phyloP scores from a whole-genome alignment of 2,113 vertebrate species.

The Oreocharis arfaki region DNA sequence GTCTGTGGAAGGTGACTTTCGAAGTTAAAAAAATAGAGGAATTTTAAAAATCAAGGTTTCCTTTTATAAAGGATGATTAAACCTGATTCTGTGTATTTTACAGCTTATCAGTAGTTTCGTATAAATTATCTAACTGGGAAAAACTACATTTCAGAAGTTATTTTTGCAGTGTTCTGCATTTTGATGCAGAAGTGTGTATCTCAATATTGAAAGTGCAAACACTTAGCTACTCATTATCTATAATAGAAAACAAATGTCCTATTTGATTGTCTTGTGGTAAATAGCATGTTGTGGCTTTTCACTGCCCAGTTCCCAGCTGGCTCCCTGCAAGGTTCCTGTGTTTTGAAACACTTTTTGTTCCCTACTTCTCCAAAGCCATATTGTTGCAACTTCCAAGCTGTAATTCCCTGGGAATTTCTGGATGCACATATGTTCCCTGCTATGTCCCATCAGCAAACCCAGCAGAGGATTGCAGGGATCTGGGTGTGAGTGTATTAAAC shows the following conservation, averaged over 20 bases:
- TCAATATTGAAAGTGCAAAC: not conserved
- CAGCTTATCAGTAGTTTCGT: not conserved
- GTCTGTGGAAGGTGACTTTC: not conserved
- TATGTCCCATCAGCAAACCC: not conserved
- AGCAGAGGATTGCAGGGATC: constrained; percentile 9
- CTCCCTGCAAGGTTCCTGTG: not conserved
- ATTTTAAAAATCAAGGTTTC: not conserved
- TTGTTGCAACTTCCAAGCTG: not conserved
- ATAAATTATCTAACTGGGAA: not conserved
- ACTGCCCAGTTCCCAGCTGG: not conserved
- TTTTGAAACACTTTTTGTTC: not conserved
- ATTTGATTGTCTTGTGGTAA: constrained; percentile 5
- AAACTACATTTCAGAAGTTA: not conserved
- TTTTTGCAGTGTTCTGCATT: not conserved
- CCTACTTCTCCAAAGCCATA: not conserved
- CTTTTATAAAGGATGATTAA: not conserved
- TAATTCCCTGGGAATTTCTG: constrained; percentile 15
- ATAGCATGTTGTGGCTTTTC: not conserved
- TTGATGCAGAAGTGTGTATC: not conserved
- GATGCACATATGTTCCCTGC: not conserved
- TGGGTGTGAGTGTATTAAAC: not conserved
- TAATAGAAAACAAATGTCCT: not conserved
- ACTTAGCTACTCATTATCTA: not conserved
- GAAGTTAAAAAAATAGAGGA: not conserved
- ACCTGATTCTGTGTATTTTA: not conserved